A percentile compares a stretch with the other conserved stretches of the same genome.
Evolutionary conservation across 1,140 invertebrate genomes (phyloP).

Genomic region (Tetragonula clypearis): DNA sequence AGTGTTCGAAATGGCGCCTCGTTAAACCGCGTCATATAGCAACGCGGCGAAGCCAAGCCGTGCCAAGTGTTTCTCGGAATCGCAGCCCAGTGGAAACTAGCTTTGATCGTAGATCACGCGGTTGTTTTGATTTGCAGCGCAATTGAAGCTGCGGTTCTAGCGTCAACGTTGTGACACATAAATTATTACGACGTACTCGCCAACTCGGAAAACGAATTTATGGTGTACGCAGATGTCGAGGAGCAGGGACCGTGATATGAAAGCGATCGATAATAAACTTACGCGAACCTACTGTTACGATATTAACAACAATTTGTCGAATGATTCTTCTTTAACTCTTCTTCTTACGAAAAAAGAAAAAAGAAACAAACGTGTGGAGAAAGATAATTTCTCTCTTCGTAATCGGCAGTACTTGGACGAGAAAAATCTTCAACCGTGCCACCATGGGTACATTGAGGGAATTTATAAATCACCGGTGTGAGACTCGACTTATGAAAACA

Average conservation of each 20-base stretch:
- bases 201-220: constrained; percentile 14
- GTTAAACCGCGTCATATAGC: neutral
- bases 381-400: neutral
- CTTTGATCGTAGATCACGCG: constrained; percentile 56
- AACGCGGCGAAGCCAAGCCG: neutral
- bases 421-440: neutral
- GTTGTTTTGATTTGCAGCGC: constrained; percentile 53
- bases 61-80: constrained; percentile 61
- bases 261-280: neutral
- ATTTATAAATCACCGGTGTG: constrained; percentile 48
- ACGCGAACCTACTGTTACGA: no score
- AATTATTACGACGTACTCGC: constrained; percentile 27
- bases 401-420: neutral
- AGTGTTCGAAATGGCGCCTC: constrained; percentile 8
- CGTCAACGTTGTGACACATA: constrained; percentile 12
- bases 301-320: neutral
- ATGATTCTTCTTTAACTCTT: neutral
- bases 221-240: neutral
- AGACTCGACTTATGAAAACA: constrained; percentile 53
- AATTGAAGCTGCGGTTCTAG: constrained; percentile 32
- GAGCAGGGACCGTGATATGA: neutral
- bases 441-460: constrained; percentile 18
- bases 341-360: neutral
- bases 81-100: constrained; percentile 14
- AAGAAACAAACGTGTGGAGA: neutral